Conservation (phyloP, 2,888 invertebrate species). For the Xylocampa areola region DNA sequence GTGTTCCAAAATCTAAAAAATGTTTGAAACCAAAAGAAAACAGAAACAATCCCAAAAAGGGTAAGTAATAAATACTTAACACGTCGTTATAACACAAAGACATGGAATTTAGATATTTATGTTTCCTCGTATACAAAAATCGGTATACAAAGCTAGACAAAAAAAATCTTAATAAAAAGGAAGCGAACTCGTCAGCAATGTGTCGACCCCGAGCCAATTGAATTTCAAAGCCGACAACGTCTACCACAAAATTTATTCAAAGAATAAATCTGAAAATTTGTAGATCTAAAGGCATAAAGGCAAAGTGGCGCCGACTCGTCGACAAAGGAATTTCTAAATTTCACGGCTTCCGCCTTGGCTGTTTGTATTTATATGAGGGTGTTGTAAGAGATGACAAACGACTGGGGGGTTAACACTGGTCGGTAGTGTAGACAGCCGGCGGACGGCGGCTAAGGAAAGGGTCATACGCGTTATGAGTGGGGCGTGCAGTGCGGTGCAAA, state of each 20-base stretch:
- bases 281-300: constrained; percentile 88
- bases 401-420: constrained; percentile 68
- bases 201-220: constrained; percentile 88
- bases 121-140: constrained; percentile 61
- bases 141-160: constrained; percentile 66
- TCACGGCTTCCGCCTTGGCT: constrained; percentile 88
- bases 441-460: constrained; percentile 41
- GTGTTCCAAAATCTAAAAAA: too few species aligned
- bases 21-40: constrained; percentile 5
- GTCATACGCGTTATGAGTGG: constrained; percentile 43
- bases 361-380: constrained; percentile 88
- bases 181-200: constrained; percentile 85
- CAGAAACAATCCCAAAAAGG: constrained; percentile 16
- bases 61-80: constrained; percentile 44
- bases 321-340: constrained; percentile 90
- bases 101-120: constrained; percentile 53
- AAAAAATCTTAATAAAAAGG: constrained; percentile 77
- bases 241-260: constrained; percentile 89
- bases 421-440: constrained; percentile 47
- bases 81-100: constrained; percentile 42
- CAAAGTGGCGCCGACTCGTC: constrained; percentile 86
- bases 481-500: constrained; percentile 42
- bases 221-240: constrained; percentile 89
- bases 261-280: constrained; percentile 90
- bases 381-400: constrained; percentile 87